Conservation (phyloP, 2,113 vertebrate species). For the Lepidiolamprologus cunningtoni region DNA sequence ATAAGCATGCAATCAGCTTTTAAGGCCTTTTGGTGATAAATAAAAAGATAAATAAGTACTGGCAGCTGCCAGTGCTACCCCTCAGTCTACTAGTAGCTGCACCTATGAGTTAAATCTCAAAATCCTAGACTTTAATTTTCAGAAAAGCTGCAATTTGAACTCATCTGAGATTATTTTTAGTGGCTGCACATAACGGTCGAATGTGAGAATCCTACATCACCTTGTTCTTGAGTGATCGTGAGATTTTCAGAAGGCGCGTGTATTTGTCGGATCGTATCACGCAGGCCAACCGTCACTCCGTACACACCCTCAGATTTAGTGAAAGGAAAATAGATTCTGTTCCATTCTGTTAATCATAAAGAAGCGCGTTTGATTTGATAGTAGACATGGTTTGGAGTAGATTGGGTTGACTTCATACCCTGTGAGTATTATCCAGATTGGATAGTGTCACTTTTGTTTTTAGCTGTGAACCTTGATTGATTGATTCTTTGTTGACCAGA, state of each 20-base stretch:
- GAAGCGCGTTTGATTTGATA: neutral
- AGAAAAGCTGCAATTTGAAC: neutral
- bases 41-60: neutral
- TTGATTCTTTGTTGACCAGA: neutral
- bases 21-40: neutral
- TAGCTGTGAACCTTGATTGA: neutral
- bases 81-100: neutral
- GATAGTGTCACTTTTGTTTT: neutral
- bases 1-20: neutral
- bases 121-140: neutral
- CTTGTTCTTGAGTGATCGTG: rapidly evolving
- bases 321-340: neutral
- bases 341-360: rapidly evolving
- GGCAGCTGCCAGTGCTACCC: neutral
- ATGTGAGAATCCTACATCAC: rapidly evolving
- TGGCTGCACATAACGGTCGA: neutral
- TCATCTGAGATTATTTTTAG: neutral
- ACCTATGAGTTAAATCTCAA: neutral
- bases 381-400: neutral
- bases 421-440: neutral
- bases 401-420: neutral
- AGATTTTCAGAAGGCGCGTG: neutral
- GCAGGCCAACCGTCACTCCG: neutral
- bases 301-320: neutral
- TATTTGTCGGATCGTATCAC: neutral